A percentile compares a stretch with the other conserved stretches of the same genome.
These are phyloP conservation scores for Stichodactyla helianthus DNA, from an alignment of 64 coral and sea anemone species.

Conservation along the genomic window DNA sequence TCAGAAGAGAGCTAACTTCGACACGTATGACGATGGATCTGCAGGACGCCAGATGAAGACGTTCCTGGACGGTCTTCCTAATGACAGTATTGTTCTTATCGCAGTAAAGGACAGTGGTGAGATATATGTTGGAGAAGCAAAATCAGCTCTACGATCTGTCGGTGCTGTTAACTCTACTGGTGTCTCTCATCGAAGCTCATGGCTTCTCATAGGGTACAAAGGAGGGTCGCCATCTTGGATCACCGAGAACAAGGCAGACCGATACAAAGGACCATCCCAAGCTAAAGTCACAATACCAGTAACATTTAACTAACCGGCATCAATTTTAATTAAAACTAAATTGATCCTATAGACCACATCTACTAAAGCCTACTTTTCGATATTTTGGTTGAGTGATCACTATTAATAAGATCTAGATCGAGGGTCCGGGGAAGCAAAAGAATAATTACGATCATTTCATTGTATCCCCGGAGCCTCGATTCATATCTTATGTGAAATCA, in stretches of 20 bases:
- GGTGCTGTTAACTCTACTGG: not conserved
- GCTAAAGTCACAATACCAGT: not conserved
- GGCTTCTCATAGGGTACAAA: not conserved
- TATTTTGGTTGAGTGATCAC: too few species aligned
- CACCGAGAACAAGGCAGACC: not conserved
- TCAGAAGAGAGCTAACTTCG: not conserved
- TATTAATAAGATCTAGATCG: too few species aligned
- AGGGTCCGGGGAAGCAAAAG: too few species aligned
- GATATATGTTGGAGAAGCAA: not conserved
- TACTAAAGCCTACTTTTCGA: too few species aligned
- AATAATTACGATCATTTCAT: too few species aligned
- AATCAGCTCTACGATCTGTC: not conserved
- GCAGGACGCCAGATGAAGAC: not conserved
- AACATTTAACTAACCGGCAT: not conserved
- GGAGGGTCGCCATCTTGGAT: not conserved
- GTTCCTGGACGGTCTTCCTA: not conserved
- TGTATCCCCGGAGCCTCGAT: too few species aligned
- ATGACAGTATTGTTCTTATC: not conserved
- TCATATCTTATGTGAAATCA: too few species aligned
- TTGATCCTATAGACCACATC: too few species aligned
- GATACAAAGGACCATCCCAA: not conserved
- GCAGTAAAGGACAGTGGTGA: not conserved
- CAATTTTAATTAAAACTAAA: too few species aligned
- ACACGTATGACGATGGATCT: not conserved
- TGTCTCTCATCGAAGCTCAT: not conserved